Conservation (phyloP, 2,888 invertebrate genomes). For the Terebella lapidaria region DNA sequence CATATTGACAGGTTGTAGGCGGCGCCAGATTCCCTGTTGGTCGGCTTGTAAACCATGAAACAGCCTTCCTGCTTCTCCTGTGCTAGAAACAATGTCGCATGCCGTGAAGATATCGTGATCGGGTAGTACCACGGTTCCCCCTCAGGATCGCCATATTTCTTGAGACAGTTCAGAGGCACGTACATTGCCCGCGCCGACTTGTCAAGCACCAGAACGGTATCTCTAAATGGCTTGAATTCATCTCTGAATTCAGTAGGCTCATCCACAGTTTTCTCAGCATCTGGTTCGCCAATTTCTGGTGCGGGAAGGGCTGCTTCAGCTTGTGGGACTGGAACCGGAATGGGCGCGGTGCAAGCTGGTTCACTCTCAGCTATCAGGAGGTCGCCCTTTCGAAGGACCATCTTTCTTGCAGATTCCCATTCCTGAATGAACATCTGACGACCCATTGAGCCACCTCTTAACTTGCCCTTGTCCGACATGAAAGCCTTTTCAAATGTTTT, state of each 20-base stretch:
- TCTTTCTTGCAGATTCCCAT: conserved; percentile 8
- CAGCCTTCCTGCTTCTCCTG: conserved; percentile 27
- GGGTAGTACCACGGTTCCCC: conserved; percentile 30
- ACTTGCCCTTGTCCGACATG: not conserved
- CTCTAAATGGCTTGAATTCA: conserved; percentile 2
- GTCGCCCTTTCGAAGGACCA: conserved; percentile 9
- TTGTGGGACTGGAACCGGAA: not conserved
- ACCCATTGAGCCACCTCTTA: not conserved
- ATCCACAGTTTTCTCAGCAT: not conserved
- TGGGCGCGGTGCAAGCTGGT: not conserved
- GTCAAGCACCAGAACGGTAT: conserved; percentile 20
- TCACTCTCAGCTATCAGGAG: conserved; percentile 12
- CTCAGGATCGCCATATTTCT: conserved; percentile 25
- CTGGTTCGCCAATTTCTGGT: not conserved
- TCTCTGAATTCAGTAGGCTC: not conserved
- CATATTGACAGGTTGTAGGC: conserved; percentile 25
- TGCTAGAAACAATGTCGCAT: conserved; percentile 26
- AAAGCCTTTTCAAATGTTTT: conserved; percentile 10
- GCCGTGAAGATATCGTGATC: conserved; percentile 20
- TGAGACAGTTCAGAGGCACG: conserved; percentile 16
- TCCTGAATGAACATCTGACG: not conserved
- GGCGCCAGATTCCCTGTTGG: not conserved
- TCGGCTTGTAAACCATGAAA: conserved; percentile 25
- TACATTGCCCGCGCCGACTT: conserved; percentile 23
- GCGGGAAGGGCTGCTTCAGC: not conserved